Conservation (phyloP, 2,797 vertebrate species). For the Schizothorax lantsangensis region DNA sequence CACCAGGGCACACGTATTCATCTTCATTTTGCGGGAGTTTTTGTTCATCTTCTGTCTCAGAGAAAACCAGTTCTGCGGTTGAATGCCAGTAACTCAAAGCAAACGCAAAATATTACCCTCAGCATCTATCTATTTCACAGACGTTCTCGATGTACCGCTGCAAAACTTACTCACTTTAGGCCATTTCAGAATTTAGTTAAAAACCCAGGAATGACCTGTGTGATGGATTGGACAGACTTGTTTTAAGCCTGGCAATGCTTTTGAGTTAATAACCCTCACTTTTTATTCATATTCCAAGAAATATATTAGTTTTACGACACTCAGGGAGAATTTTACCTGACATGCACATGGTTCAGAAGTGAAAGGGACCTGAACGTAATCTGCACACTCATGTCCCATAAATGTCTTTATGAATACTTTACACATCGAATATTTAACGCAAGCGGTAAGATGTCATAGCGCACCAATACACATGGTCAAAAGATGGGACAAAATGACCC, state of each 20-base stretch:
- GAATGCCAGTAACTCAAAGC: conserved; percentile 64
- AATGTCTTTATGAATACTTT: conserved; percentile 21
- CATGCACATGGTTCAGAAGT: conserved; percentile 21
- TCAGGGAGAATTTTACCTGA: conserved; percentile 1
- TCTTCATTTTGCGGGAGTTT: conserved; percentile 71
- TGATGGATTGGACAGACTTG: conserved; percentile 23
- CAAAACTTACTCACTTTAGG: conserved; percentile 40
- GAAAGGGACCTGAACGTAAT: conserved; percentile 22
- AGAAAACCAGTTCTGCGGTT: conserved; percentile 70
- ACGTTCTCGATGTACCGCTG: conserved; percentile 40
- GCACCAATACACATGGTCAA: conserved; percentile 49
- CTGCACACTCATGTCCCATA: conserved; percentile 5
- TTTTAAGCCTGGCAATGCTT: conserved; percentile 16
- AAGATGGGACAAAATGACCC: conserved; percentile 60
- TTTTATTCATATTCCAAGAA: conserved; percentile 37
- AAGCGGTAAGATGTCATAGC: conserved; percentile 29
- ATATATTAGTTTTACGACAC: neutral
- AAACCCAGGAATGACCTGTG: conserved; percentile 31
- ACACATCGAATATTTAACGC: conserved; percentile 9
- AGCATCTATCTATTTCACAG: conserved; percentile 57
- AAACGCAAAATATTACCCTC: conserved; percentile 61
- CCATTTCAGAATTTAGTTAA: conserved; percentile 33
- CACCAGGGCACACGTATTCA: conserved; percentile 68
- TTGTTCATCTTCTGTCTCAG: conserved; percentile 70
- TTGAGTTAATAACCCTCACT: conserved; percentile 41